Base-by-base conservation (phyloP, 2,797 vertebrate genomes). In the Sarcophilus harrisii region DNA sequence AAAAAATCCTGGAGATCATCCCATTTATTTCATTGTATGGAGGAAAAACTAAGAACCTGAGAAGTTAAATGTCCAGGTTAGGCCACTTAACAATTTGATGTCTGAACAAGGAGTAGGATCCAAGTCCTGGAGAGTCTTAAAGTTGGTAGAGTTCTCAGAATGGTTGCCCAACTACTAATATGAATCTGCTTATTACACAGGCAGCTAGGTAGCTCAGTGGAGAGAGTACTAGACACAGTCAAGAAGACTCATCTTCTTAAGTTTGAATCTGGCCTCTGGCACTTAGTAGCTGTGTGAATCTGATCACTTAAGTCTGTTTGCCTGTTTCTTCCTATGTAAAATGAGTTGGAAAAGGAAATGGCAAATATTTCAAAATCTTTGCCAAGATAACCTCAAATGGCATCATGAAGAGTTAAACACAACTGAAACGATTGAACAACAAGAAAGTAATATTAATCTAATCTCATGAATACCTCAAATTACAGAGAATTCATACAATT, bases 1-100 rank as follows among this genome's bases (percentile, higher is more conserved):
- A 92, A 90, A 90, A 4, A 87, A 89, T 55, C 45, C 52, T 73
- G 16, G 21, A 73, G 92, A 1, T 49, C 57, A 93, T 90, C 94
- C 54, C 58, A 4, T 92, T 60, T 90, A 66, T 4, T 0, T 87
- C 4, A 32, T 94, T 95, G 21, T 57, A n/a, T 89, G 91, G 57
- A 93, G 90, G 90, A 87, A 60, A 11, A 91, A 95, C 92, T 38
- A 4, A 81, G 62, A 8, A 55, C 94, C 92, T 49, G 9, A 90
- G 16, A 92, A 38, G 27, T 60, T n/a, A 87, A 91, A 27, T 90
- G 18, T 89, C 54, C 94, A 16, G 66, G 14, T 92, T 81, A 24
- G n/a, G n/a, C n/a, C 18, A 38, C 66, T 29, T 18, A n/a, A 5
- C 6, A 16, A 73, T 38, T 73, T 73, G 14, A 16, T 81, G 6